Base-by-base conservation (phyloP, 2,113 vertebrate species). In the Capreolus pygargus region DNA sequence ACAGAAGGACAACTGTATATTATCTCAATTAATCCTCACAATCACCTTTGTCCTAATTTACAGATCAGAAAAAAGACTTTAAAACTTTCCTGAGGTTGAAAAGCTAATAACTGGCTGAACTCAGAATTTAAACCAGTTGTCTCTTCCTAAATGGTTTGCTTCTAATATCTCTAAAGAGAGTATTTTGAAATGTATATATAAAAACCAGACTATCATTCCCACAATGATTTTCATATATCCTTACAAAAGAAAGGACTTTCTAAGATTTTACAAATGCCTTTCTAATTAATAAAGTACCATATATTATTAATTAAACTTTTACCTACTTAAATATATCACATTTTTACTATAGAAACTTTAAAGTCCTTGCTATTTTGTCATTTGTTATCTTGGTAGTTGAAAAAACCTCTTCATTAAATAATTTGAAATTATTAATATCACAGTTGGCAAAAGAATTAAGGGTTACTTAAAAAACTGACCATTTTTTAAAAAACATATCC, bases 401-500 rank as follows among this genome's bases (percentile, higher is more conserved):
- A 76, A 76, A 70, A 76, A 25, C 70, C 13, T 61, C 19, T 85
- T 89, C 85, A 86, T 82, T 95, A 57, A 67, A 93, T 90, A 67
- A 67, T 79, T 50, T 86, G 47, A 89, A 88, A 84, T n/a, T 86
- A 45, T 76, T 76, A 76, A 43, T 76, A 76, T 81, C 45, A 81
- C 16, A 64, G 6, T 43, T 78, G 4, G 70, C 16, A 67, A 95
- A 89, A 70, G 3, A 92, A 78, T 57, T 92, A 81, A 58, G 61
- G 33, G 67, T 87, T 81, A 64, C 19, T 25, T 60, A 39, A 85
- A 85, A 97, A 94, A 52, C n/a, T 52, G 8, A 76, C 33, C 27
- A 74, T 64, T 87, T 95, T 47, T 82, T 94, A 60, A 23, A 67
- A 93, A 96, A 91, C 76, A 10, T 58, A 67, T 95, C 84, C 52